phyloP scores from a whole-genome alignment of 2,888 invertebrate genomes.

The Lacanobia oleracea region DNA sequence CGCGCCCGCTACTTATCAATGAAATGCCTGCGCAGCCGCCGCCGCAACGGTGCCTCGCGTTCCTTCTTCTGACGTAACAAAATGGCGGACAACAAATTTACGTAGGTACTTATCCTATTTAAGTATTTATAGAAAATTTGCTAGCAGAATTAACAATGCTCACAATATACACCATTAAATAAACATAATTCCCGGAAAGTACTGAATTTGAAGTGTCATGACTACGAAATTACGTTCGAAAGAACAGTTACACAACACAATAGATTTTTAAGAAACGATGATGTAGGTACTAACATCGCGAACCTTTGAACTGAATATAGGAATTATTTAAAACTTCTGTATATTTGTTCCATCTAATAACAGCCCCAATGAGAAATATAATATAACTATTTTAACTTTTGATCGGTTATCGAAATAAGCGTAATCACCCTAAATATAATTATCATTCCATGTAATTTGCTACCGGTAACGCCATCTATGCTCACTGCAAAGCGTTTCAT shows the following conservation, averaged over 20 bases:
- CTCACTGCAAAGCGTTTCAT: slow-evolving; percentile 8
- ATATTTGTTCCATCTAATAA: slow-evolving; percentile 4
- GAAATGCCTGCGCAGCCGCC: slow-evolving; percentile 84
- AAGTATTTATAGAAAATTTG: slow-evolving; percentile 65
- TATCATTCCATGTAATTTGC: slow-evolving; percentile 2
- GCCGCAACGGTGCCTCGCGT: slow-evolving; percentile 84
- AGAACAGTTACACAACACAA: slow-evolving; percentile 69
- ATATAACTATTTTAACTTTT: slow-evolving; percentile 9
- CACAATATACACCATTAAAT: slow-evolving; percentile 57
- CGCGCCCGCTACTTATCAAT: slow-evolving; percentile 87
- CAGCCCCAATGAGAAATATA: slow-evolving; percentile 5
- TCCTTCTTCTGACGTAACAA: slow-evolving; percentile 87
- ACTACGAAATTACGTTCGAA: slow-evolving; percentile 67
- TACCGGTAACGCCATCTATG: slow-evolving; percentile 57
- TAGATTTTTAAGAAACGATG: slow-evolving; percentile 65
- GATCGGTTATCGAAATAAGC: slow-evolving; percentile 14
- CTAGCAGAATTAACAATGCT: slow-evolving; percentile 53
- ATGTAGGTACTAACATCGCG: slow-evolving; percentile 30
- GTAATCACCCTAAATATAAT: slow-evolving; percentile 1
- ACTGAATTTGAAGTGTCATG: slow-evolving; percentile 65
- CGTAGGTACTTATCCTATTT: slow-evolving; percentile 71
- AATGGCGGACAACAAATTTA: slow-evolving; percentile 81
- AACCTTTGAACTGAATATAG: slow-evolving; percentile 2
- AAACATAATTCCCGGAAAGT: slow-evolving; percentile 66
- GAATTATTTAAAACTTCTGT: slow-evolving; percentile 11